Base-by-base conservation (phyloP, 92 coral and sea anemone species). In the Ricordea florida region DNA sequence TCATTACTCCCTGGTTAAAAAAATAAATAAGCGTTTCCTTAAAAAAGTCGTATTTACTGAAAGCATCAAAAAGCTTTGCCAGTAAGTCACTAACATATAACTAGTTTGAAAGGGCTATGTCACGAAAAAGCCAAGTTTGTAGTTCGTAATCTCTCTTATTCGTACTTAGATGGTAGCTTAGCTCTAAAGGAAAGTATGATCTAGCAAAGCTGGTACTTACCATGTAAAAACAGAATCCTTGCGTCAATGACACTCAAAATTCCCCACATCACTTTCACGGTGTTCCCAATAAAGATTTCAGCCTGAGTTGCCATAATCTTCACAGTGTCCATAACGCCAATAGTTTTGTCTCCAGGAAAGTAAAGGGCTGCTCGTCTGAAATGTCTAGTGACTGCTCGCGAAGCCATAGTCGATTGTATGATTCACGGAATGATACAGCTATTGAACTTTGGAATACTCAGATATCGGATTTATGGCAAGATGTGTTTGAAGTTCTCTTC, bases 231-330 rank as follows among this genome's bases (percentile, higher is more conserved):
- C 45, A 32, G 44, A 57, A 57, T 57, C 44, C 64, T 57, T 33
- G 64, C 64, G 32, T 57, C 44, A n/a, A 57, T 57, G 8, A 57
- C 45, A 17, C 64, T 44, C 45, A 57, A 32, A 57, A 15, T 33
- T 32, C 45, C 64, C 64, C 64, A 57, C 64, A 57, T 57, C 44
- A 57, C 44, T 57, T 57, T 57, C 43, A 57, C 43, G n/a, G 64
- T 57, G 13, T 57, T 57, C 13, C 64, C 64, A 57, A 28, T 33
- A 16, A 57, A 4, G 5, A 32, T 57, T 10, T 57, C 64, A 57
- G 44, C 29, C 1, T 14, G 29, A 44, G 64, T 28, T 32, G 45
- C 64, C 64, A 57, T 32, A 17, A 57, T 57, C 64, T 57, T 57
- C 2, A 1, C 29, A 33, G 64, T 57, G 44, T 57, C 64, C 64